phyloP scores from a whole-genome alignment of 1,140 invertebrate species.

The Tigriopus japonicus region DNA sequence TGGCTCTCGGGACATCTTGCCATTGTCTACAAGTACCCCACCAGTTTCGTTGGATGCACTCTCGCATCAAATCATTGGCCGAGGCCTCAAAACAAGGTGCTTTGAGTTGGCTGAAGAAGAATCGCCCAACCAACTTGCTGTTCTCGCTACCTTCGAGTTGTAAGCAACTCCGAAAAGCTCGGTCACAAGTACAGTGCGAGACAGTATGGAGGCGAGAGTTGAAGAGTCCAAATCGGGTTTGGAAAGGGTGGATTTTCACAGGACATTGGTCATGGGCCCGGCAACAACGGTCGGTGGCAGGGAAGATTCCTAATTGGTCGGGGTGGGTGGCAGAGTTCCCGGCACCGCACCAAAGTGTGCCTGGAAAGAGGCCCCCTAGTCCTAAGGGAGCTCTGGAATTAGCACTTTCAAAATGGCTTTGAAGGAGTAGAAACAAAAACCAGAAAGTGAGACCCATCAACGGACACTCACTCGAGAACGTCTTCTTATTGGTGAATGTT shows the following conservation, averaged over 20 bases:
- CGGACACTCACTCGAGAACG: too few relatives aligned
- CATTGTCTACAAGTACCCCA: slow-evolving; percentile 57
- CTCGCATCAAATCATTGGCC: slow-evolving; percentile 24
- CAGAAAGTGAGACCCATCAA: too few relatives aligned
- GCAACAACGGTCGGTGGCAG: slow-evolving; percentile 8
- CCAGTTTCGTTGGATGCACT: slow-evolving; percentile 52
- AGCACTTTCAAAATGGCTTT: too few relatives aligned
- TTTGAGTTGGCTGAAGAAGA: slow-evolving; percentile 83
- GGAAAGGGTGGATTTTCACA: background rate
- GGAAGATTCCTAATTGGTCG: background rate
- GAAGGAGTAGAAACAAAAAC: too few relatives aligned
- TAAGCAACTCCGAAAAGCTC: slow-evolving; percentile 63
- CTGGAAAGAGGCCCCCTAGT: background rate
- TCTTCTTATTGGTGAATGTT: too few relatives aligned
- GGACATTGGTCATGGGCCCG: slow-evolving; percentile 14
- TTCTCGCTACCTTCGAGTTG: slow-evolving; percentile 61
- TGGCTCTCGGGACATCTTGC: too few relatives aligned
- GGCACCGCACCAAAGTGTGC: slow-evolving; percentile 8
- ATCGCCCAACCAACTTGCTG: slow-evolving; percentile 69
- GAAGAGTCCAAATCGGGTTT: slow-evolving; percentile 44
- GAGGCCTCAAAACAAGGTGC: slow-evolving; percentile 61
- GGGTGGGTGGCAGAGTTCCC: slow-evolving; percentile 17
- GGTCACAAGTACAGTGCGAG: slow-evolving; percentile 67
- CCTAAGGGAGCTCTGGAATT: too few relatives aligned
- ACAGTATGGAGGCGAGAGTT: slow-evolving; percentile 62